These are phyloP conservation scores for Hemiscyllium ocellatum DNA, from an alignment of 2,113 vertebrate genomes.

Conservation along the genomic window DNA sequence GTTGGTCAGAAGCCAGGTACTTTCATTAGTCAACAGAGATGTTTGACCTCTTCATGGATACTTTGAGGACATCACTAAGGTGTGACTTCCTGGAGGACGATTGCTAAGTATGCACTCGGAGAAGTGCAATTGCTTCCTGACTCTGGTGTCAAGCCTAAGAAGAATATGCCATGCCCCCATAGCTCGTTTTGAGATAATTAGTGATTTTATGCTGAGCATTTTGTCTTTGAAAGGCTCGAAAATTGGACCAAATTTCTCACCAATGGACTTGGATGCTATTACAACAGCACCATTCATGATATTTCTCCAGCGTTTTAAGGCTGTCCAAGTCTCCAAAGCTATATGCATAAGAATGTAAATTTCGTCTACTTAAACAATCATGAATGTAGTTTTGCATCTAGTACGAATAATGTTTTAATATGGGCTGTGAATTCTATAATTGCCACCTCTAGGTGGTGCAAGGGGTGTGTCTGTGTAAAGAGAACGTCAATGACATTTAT, in stretches of 20 bases:
- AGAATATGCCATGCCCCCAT: background rate
- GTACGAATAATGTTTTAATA: background rate
- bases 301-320: background rate
- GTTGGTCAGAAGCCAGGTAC: too few relatives aligned
- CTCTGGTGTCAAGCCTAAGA: background rate
- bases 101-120: too few relatives aligned
- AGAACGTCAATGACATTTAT: too few relatives aligned
- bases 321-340: background rate
- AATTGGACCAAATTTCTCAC: too few relatives aligned
- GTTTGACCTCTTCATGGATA: too few relatives aligned
- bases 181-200: background rate
- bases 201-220: background rate
- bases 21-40: too few relatives aligned
- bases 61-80: too few relatives aligned
- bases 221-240: background rate
- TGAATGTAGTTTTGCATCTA: background rate
- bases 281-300: too few relatives aligned
- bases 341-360: background rate
- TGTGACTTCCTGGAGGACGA: too few relatives aligned
- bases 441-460: too few relatives aligned
- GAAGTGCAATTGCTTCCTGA: background rate
- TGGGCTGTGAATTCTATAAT: background rate
- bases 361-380: background rate
- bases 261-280: too few relatives aligned
- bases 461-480: too few relatives aligned